These are phyloP conservation scores for Ophiodon elongatus DNA, from an alignment of 2,113 vertebrate genomes.

Conservation along the genomic window DNA sequence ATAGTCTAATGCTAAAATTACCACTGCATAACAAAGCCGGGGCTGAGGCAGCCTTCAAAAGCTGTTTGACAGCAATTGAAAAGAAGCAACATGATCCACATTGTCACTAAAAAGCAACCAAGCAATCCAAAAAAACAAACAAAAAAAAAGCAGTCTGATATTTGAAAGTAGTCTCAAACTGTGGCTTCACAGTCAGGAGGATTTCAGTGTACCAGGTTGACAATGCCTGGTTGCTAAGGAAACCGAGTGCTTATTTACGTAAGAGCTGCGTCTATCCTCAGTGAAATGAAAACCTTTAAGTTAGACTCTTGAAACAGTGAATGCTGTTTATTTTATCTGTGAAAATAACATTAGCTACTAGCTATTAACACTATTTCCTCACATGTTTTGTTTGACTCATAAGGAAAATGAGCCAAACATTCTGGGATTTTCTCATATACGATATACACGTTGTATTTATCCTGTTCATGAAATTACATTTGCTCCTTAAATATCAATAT, in stretches of 20 bases:
- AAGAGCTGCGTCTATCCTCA: not conserved
- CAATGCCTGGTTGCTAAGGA: constrained; percentile 14
- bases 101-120: constrained; percentile 7
- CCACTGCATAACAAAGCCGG: not conserved
- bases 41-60: not conserved
- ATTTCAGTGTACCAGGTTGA: constrained; percentile 2
- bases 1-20: not conserved
- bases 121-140: constrained; percentile 3
- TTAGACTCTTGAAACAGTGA: not conserved
- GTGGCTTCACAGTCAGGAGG: constrained; percentile 15
- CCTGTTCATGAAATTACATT: not conserved
- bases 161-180: constrained; percentile 2
- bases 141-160: not conserved
- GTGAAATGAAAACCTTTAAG: constrained; percentile 1
- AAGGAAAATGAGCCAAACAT: not conserved
- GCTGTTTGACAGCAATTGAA: not conserved
- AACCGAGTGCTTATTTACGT: not conserved
- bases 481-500: not conserved
- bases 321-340: not conserved
- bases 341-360: not conserved
- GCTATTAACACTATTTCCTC: too few species aligned
- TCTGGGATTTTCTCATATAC: too few species aligned
- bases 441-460: not conserved
- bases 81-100: not conserved
- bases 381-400: not conserved